phyloP scores from a whole-genome alignment of 1,140 invertebrate species.

The Aphaenogaster ashmeadi region DNA sequence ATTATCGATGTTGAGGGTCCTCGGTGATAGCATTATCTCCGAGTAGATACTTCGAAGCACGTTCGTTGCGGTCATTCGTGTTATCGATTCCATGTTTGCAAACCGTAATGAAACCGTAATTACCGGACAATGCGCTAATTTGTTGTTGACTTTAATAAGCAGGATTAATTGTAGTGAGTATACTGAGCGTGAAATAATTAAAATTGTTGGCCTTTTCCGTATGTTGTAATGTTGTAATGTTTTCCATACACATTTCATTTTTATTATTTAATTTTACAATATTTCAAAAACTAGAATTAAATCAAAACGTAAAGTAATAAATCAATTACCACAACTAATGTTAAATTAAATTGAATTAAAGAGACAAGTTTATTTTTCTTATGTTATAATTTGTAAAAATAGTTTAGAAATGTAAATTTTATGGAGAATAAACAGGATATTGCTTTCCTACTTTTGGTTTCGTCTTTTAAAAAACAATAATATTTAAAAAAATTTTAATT shows the following conservation, averaged over 20 bases:
- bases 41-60: conserved; percentile 22
- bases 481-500: neutral
- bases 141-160: conserved; percentile 35
- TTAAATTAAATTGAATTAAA: neutral
- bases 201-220: neutral
- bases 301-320: neutral
- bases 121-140: conserved; percentile 33
- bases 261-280: neutral
- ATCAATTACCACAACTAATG: neutral
- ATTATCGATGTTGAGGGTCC: conserved; percentile 35
- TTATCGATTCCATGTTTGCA: conserved; percentile 52
- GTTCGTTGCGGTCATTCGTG: neutral
- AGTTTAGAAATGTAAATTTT: conserved; percentile 19
- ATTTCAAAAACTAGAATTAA: neutral
- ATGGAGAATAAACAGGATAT: neutral
- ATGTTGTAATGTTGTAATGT: too few species aligned
- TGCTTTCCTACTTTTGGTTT: neutral
- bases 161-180: conserved; percentile 3
- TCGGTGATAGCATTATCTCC: conserved; percentile 27
- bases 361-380: neutral
- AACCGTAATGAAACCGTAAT: conserved; percentile 61
- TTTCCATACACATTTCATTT: neutral
- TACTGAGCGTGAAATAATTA: neutral
- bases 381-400: neutral
- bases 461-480: neutral